Evolutionary conservation across 2,888 invertebrate genomes (phyloP).

Genomic region (Schizotus pectinicornis): DNA sequence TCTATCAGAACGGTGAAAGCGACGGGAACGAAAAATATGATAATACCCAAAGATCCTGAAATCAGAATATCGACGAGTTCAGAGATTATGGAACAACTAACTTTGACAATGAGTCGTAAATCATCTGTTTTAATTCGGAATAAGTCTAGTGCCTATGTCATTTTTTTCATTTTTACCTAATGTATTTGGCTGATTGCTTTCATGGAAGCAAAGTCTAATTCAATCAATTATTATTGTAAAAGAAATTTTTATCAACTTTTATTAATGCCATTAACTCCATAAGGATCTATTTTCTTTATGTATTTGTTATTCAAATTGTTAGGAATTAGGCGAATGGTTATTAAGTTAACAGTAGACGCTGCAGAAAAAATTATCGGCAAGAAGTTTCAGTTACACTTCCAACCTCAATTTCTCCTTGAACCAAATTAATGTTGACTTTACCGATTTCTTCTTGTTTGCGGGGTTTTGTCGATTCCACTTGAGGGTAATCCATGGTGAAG

Average conservation of each 20-base stretch:
- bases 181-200: no score
- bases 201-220: no score
- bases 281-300: no score
- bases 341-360: no score
- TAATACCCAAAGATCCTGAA: constrained; percentile 79
- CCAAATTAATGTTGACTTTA: constrained; percentile 42
- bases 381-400: neutral
- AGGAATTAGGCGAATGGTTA: no score
- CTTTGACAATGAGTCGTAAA: constrained; percentile 3
- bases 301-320: no score
- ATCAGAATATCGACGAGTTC: constrained; percentile 32
- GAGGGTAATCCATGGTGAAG: constrained; percentile 75
- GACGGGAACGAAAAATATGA: constrained; percentile 82
- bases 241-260: no score
- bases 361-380: neutral
- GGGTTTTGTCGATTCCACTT: constrained; percentile 59
- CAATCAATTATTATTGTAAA: no score
- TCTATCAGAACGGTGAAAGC: constrained; percentile 80
- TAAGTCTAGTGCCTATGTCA: neutral
- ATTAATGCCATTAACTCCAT: no score
- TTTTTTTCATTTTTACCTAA: no score
- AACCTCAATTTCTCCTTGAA: constrained; percentile 10
- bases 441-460: constrained; percentile 76
- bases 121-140: neutral
- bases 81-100: neutral